A percentile compares a stretch with the other conserved stretches of the same genome.
These are phyloP conservation scores for Stratiolaelaps scimitus DNA, from an alignment of 1,140 invertebrate genomes.

Conservation along the genomic window DNA sequence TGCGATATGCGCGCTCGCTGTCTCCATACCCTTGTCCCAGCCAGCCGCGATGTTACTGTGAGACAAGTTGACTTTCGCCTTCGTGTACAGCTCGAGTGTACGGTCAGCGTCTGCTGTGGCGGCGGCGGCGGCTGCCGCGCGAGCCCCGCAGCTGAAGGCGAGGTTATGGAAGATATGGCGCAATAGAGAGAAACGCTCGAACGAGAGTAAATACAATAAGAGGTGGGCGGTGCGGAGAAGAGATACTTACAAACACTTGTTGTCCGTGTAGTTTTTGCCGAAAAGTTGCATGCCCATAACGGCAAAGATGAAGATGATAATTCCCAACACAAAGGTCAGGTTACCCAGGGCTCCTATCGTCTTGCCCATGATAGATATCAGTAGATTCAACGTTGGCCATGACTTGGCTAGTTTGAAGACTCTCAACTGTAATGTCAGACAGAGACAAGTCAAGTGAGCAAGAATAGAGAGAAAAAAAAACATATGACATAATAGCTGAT, in stretches of 20 bases:
- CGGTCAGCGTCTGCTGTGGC: too few species aligned
- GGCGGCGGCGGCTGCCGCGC: too few species aligned
- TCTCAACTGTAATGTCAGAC: constrained; percentile 61
- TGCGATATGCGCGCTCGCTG: neutral
- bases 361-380: constrained; percentile 96
- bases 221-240: neutral
- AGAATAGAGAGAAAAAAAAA: too few species aligned
- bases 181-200: too few species aligned
- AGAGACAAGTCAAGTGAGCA: constrained; percentile 29
- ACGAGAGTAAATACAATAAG: too few species aligned
- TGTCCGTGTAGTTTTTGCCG: constrained; percentile 68
- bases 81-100: too few species aligned
- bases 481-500: too few species aligned
- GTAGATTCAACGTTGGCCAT: constrained; percentile 93
- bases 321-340: constrained; percentile 88
- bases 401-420: constrained; percentile 99
- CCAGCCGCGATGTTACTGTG: too few species aligned
- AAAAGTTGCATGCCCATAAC: constrained; percentile 98
- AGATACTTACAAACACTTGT: constrained; percentile 45
- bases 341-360: constrained; percentile 95
- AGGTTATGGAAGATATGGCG: too few species aligned
- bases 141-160: too few species aligned
- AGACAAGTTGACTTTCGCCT: too few species aligned
- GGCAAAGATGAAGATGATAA: constrained; percentile 98
- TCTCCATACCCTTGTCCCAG: too few species aligned